Evolutionary conservation across 2,113 vertebrate genomes (phyloP).

Genomic region (Zosterops pallidus): DNA sequence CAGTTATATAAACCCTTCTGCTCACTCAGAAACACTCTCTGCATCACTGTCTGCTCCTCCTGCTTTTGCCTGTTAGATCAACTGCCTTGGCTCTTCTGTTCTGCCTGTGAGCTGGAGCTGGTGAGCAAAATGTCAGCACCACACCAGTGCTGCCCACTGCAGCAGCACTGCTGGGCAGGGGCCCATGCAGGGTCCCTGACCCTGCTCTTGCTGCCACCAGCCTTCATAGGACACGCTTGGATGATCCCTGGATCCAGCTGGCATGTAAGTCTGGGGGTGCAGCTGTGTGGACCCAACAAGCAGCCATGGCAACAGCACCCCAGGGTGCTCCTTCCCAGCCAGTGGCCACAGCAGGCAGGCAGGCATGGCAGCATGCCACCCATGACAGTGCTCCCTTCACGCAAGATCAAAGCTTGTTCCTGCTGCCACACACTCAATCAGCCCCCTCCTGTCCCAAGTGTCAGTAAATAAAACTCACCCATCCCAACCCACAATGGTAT

Average conservation of each 20-base stretch:
- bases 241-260: background rate
- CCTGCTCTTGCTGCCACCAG: background rate
- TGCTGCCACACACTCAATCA: background rate
- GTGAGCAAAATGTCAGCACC: background rate
- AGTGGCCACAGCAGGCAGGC: fast-evolving
- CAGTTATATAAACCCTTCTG: background rate
- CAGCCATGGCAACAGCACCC: fast-evolving
- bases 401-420: fast-evolving
- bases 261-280: background rate
- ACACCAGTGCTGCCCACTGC: background rate
- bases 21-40: background rate
- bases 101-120: background rate
- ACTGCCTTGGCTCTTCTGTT: background rate
- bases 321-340: background rate
- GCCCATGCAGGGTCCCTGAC: fast-evolving
- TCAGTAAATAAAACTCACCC: background rate
- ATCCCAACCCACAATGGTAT: background rate
- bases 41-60: background rate
- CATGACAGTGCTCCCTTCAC: fast-evolving
- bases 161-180: background rate
- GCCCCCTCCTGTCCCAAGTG: background rate
- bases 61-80: background rate
- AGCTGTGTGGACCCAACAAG: fast-evolving
- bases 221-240: fast-evolving
- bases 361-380: background rate